These are phyloP conservation scores for Dioctria rufipes DNA, from an alignment of 2,888 invertebrate species.

Conservation along the genomic window DNA sequence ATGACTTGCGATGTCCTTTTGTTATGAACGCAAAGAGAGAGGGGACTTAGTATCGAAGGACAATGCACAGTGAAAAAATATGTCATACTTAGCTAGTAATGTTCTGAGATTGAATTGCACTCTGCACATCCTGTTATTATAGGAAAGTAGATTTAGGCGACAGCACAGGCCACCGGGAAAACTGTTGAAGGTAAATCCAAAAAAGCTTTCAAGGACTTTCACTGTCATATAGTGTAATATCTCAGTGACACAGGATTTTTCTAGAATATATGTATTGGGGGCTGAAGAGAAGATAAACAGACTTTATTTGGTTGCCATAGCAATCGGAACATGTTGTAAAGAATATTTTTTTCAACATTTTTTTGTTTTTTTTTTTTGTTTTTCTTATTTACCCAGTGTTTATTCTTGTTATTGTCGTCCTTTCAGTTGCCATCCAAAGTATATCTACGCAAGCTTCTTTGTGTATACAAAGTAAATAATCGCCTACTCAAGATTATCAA, in stretches of 20 bases:
- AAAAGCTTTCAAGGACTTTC: too few relatives aligned
- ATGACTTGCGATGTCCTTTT: conserved; percentile 33
- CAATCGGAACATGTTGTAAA: conserved; percentile 53
- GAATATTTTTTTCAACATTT: conserved; percentile 24
- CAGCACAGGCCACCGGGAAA: too few relatives aligned
- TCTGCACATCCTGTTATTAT: neutral
- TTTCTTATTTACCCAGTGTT: conserved; percentile 56
- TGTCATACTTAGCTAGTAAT: conserved; percentile 13
- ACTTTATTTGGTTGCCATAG: neutral
- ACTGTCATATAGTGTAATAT: too few relatives aligned
- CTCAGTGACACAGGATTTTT: too few relatives aligned
- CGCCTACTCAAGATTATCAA: neutral
- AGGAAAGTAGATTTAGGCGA: too few relatives aligned
- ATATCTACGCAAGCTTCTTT: neutral
- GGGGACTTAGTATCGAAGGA: conserved; percentile 9
- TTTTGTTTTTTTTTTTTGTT: too few relatives aligned
- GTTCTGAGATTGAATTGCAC: neutral
- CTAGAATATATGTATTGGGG: too few relatives aligned
- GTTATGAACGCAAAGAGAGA: neutral
- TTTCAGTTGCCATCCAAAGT: neutral
- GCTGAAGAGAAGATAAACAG: neutral
- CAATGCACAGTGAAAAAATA: neutral
- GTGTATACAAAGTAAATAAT: conserved; percentile 41
- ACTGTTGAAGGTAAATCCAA: too few relatives aligned
- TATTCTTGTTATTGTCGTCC: conserved; percentile 40